Percentiles rank a stretch among this genome's conserved stretches.
phyloP scores from a whole-genome alignment of 1,140 invertebrate species.

The Drosophila miranda region DNA sequence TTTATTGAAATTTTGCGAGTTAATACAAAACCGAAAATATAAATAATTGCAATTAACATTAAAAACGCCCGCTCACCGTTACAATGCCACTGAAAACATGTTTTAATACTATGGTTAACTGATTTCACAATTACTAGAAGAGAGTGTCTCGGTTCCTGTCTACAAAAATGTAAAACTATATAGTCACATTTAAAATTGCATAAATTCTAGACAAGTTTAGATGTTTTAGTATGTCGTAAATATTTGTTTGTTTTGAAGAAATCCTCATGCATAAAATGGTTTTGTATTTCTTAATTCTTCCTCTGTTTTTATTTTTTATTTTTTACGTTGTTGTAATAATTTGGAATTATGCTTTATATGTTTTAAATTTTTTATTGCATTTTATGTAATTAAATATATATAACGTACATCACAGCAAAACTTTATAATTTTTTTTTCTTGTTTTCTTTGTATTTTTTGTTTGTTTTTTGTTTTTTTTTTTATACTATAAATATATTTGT shows the following conservation, averaged over 20 bases:
- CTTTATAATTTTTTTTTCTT: conserved; percentile 70
- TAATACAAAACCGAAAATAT: conserved; percentile 75
- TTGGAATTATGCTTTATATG: conserved; percentile 68
- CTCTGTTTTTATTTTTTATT: conserved; percentile 25
- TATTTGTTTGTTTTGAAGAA: conserved; percentile 55
- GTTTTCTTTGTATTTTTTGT: conserved; percentile 34
- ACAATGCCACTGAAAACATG: conserved; percentile 71
- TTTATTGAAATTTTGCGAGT: conserved; percentile 78
- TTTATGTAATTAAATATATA: conserved; percentile 81
- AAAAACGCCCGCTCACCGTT: conserved; percentile 70
- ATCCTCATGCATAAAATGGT: conserved; percentile 71
- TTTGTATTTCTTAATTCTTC: conserved; percentile 41
- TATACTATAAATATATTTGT: conserved; percentile 63
- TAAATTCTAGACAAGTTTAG: conserved; percentile 72
- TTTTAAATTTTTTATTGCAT: conserved; percentile 77
- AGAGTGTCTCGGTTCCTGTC: conserved; percentile 66
- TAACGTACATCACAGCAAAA: conserved; percentile 82
- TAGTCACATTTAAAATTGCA: conserved; percentile 77
- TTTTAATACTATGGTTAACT: conserved; percentile 79
- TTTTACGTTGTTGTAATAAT: conserved; percentile 44
- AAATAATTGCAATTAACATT: conserved; percentile 75
- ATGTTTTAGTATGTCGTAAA: conserved; percentile 73
- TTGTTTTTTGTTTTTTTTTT: conserved; percentile 52
- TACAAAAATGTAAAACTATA: conserved; percentile 78
- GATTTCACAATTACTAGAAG: conserved; percentile 74